Conservation (phyloP, 2,113 vertebrate genomes). For the Gambusia affinis region DNA sequence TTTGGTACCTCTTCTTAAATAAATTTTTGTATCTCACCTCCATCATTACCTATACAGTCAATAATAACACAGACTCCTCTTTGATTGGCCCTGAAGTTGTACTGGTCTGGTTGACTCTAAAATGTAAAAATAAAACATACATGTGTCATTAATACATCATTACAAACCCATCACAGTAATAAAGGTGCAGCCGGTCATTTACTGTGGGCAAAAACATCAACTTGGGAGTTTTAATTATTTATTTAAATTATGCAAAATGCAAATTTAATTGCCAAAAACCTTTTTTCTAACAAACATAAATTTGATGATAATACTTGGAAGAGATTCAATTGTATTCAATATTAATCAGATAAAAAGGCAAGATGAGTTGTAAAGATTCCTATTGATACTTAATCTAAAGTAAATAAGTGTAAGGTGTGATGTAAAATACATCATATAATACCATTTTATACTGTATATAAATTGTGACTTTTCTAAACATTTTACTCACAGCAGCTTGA, state of each 20-base stretch:
- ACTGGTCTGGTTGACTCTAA: conserved; percentile 75
- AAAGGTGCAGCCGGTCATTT: not conserved
- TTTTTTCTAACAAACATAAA: not conserved
- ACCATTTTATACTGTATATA: no score
- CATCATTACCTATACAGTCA: conserved; percentile 88
- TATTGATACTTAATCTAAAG: no score
- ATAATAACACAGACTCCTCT: conserved; percentile 91
- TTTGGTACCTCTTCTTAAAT: not conserved
- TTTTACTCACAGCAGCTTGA: conserved; percentile 51
- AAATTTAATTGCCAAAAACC: no score
- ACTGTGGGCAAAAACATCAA: not conserved
- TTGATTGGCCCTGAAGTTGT: conserved; percentile 81
- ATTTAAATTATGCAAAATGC: no score
- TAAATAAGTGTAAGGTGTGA: no score
- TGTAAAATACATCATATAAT: no score
- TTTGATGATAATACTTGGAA: not conserved
- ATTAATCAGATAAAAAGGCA: not conserved
- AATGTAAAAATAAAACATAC: conserved; percentile 30
- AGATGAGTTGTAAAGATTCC: not conserved
- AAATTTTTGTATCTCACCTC: conserved; percentile 79
- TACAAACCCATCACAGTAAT: not conserved
- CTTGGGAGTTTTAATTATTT: no score
- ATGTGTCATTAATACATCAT: not conserved
- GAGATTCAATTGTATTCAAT: not conserved
- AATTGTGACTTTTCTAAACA: not conserved